A percentile compares a stretch with the other conserved stretches of the same genome.
Conservation (phyloP, 2,888 invertebrate species). For the Tupiocoris notatus region DNA sequence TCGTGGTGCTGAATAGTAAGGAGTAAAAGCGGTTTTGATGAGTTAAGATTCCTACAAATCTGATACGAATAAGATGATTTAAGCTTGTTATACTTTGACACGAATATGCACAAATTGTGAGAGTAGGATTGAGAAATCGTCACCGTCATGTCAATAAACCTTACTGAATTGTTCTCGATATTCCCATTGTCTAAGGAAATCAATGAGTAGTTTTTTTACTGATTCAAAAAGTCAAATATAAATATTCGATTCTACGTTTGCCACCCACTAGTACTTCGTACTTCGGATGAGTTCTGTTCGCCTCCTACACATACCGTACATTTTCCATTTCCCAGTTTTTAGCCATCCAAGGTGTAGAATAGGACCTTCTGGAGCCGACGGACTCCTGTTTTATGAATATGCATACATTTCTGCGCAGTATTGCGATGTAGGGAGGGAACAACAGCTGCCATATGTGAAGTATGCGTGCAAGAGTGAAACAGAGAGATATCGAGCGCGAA, state of each 20-base stretch:
- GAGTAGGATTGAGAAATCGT: no score
- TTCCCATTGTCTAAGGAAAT: background rate
- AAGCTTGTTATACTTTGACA: no score
- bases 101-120: no score
- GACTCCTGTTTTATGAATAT: slow-evolving; percentile 27
- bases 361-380: background rate
- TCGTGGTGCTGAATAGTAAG: no score
- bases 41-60: no score
- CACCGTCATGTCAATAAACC: background rate
- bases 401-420: slow-evolving; percentile 6
- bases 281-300: background rate
- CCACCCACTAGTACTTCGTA: no score
- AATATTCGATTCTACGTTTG: background rate
- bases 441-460: background rate
- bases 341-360: background rate
- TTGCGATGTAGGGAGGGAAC: background rate
- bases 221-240: background rate
- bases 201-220: background rate
- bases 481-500: slow-evolving; percentile 13
- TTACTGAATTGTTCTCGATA: background rate
- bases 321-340: background rate
- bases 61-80: no score
- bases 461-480: background rate
- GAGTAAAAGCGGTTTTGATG: no score
- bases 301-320: background rate